Percentiles rank a stretch among this genome's conserved stretches.
phyloP scores from a whole-genome alignment of 2,888 invertebrate species.

The Caenorhabditis drosophilae region DNA sequence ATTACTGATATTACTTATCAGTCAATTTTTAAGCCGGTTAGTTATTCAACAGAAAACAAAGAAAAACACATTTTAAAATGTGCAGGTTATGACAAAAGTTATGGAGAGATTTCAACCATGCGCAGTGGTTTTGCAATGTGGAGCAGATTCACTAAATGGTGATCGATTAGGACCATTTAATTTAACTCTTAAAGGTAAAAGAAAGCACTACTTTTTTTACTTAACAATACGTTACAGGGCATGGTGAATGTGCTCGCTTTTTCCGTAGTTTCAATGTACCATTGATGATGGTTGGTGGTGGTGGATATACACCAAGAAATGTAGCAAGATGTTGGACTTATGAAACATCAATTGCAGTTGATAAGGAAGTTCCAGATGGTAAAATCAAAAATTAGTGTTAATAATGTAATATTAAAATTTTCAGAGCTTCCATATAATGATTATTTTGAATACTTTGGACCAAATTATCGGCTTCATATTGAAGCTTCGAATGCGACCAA shows the following conservation, averaged over 20 bases:
- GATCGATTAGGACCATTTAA: constrained; percentile 92
- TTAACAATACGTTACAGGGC: too few species aligned
- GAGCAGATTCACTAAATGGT: constrained; percentile 94
- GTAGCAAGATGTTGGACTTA: constrained; percentile 86
- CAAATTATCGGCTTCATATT: constrained; percentile 64
- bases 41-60: constrained; percentile 19
- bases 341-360: constrained; percentile 80
- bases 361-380: constrained; percentile 60
- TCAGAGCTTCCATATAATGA: constrained; percentile 66
- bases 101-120: constrained; percentile 99
- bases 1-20: constrained; percentile 98
- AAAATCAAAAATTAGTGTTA: not conserved
- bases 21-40: constrained; percentile 82
- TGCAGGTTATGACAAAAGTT: constrained; percentile 73
- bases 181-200: constrained; percentile 57
- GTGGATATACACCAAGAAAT: constrained; percentile 71
- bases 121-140: constrained; percentile 96
- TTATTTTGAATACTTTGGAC: constrained; percentile 64
- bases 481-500: constrained; percentile 55
- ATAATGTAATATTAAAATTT: constrained; percentile 1
- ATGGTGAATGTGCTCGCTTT: constrained; percentile 83
- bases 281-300: constrained; percentile 93
- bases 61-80: not conserved
- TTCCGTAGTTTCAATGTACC: constrained; percentile 96
- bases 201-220: not conserved